A percentile compares a stretch with the other conserved stretches of the same genome.
phyloP scores from a whole-genome alignment of 1,140 invertebrate species.

The Panulirus ornatus region DNA sequence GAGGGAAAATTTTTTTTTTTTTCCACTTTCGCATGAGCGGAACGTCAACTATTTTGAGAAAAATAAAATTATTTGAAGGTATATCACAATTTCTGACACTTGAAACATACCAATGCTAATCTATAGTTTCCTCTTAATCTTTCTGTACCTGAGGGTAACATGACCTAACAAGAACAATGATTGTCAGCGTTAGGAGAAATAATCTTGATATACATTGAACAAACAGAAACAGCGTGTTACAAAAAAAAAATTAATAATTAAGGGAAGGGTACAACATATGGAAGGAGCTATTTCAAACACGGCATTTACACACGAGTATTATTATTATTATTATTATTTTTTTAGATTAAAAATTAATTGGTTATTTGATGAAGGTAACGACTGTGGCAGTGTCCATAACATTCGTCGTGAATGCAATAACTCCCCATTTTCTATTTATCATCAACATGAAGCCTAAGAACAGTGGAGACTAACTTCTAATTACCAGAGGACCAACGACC shows the following conservation, averaged over 20 bases:
- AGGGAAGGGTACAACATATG: not conserved
- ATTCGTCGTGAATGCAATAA: not conserved
- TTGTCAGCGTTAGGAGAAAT: not conserved
- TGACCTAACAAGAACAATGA: not conserved
- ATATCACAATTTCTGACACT: not conserved
- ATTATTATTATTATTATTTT: not conserved
- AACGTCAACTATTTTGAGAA: not conserved
- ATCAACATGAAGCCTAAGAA: not conserved
- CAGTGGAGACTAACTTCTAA: not conserved
- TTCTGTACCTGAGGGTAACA: not conserved
- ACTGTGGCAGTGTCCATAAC: not conserved
- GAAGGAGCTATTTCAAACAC: conserved; percentile 1
- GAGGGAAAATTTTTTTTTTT: no score
- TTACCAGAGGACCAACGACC: not conserved
- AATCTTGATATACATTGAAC: not conserved
- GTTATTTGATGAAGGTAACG: not conserved
- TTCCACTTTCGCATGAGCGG: no score
- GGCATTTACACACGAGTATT: not conserved
- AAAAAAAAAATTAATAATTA: not conserved
- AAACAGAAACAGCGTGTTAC: not conserved
- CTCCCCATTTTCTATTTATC: not conserved
- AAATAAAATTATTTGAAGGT: not conserved
- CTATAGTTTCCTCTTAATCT: not conserved
- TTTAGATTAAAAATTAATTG: not conserved
- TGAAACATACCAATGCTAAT: not conserved